A percentile compares a stretch with the other conserved stretches of the same genome.
Evolutionary conservation across 2,113 vertebrate species (phyloP).

Genomic region (Eira barbara): DNA sequence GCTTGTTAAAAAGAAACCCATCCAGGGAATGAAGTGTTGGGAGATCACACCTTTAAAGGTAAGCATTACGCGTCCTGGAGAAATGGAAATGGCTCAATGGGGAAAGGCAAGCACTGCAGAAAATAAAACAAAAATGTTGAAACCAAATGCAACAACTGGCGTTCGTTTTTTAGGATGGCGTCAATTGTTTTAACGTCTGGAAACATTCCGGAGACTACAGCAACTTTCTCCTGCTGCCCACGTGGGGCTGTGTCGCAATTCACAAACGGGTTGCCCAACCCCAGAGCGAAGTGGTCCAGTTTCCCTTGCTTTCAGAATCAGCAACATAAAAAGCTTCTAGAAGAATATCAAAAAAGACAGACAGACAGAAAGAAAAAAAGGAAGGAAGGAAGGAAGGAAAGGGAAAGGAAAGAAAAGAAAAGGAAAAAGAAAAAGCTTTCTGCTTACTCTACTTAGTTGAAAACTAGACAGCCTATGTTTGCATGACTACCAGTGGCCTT

Average conservation of each 20-base stretch:
- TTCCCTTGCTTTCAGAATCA: slow-evolving; percentile 44
- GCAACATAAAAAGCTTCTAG: not conserved
- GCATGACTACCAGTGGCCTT: not conserved
- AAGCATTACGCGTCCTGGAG: slow-evolving; percentile 73
- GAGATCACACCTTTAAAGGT: slow-evolving; percentile 77
- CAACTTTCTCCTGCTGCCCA: not conserved
- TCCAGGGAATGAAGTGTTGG: slow-evolving; percentile 78
- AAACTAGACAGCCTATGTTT: not conserved
- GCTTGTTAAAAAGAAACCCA: slow-evolving; percentile 83
- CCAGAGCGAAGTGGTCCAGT: not conserved
- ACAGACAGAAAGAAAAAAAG: too few species aligned
- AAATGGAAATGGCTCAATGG: slow-evolving; percentile 71
- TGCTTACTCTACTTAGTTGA: not conserved
- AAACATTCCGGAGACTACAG: slow-evolving; percentile 77
- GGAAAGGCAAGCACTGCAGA: slow-evolving; percentile 65
- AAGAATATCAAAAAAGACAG: not conserved
- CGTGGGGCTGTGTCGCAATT: not conserved
- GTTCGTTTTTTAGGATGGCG: slow-evolving; percentile 70
- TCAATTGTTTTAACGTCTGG: slow-evolving; percentile 85
- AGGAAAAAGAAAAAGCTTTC: not conserved
- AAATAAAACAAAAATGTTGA: slow-evolving; percentile 76
- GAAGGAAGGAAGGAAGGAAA: not conserved
- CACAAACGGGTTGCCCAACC: not conserved
- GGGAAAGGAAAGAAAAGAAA: not conserved
- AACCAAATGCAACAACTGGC: slow-evolving; percentile 77